Percentiles rank a stretch among this genome's conserved stretches.
Evolutionary conservation across 2,888 invertebrate species (phyloP).

Genomic region (Toxonevra muliebris): DNA sequence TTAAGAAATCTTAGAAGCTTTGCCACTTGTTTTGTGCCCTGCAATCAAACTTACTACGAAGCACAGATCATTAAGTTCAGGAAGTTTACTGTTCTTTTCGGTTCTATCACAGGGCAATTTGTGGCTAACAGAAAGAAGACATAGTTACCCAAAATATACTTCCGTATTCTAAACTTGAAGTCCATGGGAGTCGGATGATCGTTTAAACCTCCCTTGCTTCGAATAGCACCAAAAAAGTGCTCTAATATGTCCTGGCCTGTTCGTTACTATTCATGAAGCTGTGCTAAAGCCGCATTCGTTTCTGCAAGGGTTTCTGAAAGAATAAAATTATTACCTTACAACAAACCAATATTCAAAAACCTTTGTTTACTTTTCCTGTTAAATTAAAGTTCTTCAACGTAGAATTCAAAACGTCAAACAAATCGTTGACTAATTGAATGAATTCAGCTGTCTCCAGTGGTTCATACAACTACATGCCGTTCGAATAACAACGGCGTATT

Average conservation of each 20-base stretch:
- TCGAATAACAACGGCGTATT: slow-evolving; percentile 7
- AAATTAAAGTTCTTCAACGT: not conserved
- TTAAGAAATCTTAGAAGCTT: too few relatives aligned
- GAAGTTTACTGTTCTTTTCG: too few relatives aligned
- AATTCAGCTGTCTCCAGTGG: slow-evolving; percentile 31
- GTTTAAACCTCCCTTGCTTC: not conserved
- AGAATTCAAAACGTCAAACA: slow-evolving; percentile 9
- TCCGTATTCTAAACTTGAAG: slow-evolving; percentile 5
- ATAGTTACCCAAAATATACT: slow-evolving; percentile 11
- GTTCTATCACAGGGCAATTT: too few relatives aligned
- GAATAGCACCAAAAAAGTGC: slow-evolving; percentile 11
- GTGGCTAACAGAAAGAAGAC: too few relatives aligned
- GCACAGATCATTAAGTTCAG: too few relatives aligned
- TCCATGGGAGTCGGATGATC: slow-evolving; percentile 6
- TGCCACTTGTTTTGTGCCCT: too few relatives aligned
- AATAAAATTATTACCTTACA: not conserved
- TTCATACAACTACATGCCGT: slow-evolving; percentile 16
- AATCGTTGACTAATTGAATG: slow-evolving; percentile 27
- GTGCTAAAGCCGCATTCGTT: not conserved
- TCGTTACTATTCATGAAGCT: not conserved
- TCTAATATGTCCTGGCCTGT: not conserved
- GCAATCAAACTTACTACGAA: too few relatives aligned
- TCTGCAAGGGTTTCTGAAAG: slow-evolving; percentile 3
- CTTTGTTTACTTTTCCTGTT: slow-evolving; percentile 8
- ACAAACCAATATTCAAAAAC: not conserved